Conservation (phyloP, 2,113 vertebrate genomes). For the Phyllostomus discolor region DNA sequence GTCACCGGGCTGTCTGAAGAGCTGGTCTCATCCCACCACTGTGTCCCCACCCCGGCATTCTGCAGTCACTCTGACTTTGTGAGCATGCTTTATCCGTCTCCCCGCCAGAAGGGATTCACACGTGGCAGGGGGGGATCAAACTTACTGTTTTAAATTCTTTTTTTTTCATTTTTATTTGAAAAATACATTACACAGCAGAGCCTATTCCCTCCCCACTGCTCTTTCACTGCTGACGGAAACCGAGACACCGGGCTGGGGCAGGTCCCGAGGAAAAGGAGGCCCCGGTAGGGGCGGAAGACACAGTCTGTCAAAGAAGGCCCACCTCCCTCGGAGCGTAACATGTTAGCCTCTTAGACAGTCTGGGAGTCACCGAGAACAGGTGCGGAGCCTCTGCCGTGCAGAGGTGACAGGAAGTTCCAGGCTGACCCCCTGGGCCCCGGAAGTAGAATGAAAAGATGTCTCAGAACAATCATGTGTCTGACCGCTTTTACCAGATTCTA, state of each 20-base stretch:
- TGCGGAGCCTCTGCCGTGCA: constrained; percentile 81
- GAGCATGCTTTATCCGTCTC: background rate
- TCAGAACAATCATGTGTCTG: constrained; percentile 64
- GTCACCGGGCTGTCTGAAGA: background rate
- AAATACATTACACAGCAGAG: constrained; percentile 85
- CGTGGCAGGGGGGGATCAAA: constrained; percentile 44
- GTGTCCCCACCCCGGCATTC: background rate
- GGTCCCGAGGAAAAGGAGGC: constrained; percentile 81
- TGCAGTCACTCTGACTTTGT: background rate
- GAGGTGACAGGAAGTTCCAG: constrained; percentile 77
- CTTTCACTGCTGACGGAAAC: constrained; percentile 34
- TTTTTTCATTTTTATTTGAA: constrained; percentile 83
- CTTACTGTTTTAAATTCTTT: constrained; percentile 21
- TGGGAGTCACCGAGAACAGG: constrained; percentile 81
- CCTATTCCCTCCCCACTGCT: constrained; percentile 79
- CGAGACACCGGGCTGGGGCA: constrained; percentile 81
- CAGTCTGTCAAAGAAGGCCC: constrained; percentile 79
- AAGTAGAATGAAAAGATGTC: constrained; percentile 74
- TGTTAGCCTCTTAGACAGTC: constrained; percentile 81
- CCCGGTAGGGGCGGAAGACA: constrained; percentile 78
- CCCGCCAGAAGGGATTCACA: constrained; percentile 30
- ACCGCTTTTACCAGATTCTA: constrained; percentile 12
- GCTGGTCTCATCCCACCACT: background rate
- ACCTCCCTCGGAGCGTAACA: constrained; percentile 86
- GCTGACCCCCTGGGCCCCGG: constrained; percentile 72